Base-by-base conservation (phyloP, 2,113 vertebrate species). In the Anas platyrhynchos region DNA sequence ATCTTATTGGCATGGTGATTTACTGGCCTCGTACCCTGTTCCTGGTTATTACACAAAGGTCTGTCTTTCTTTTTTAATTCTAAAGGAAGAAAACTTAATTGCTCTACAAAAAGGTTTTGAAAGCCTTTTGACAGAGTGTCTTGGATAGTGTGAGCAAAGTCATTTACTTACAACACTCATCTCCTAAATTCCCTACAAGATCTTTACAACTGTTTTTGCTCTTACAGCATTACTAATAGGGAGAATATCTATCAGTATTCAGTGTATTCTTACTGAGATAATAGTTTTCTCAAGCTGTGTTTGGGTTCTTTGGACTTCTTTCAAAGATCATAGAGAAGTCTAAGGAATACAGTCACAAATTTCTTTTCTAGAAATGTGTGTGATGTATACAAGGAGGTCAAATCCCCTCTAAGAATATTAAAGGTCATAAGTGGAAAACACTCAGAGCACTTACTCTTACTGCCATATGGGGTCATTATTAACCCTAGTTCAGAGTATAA, bases 1-100 rank as follows among this genome's bases (percentile, higher is more conserved):
- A 29, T 71, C 58, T 46, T 46, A 20, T 5, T 68, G 52, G 13
- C 11, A 9, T 0, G 0, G 21, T 18, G 4, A 1, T 41, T 14
- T 31, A 34, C n/a, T 32, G 34, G 8, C 52, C 36, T 52, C 36
- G 68, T n/a, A 48, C 11, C 12, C 4, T 44, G 31, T 50, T 31
- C 54, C 55, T 79, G 76, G 31, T 36, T 54, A 7, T 3, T 73
- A 22, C 32, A 43, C 22, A 59, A 44, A 58, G 10, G 8, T 55
- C 50, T 69, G 38, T 56, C 3, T 44, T 11, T 9, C 34, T 38
- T 7, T 23, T 4, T 10, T 48, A 15, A 8, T 55, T 62, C n/a
- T 12, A 13, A 38, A 69, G 48, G 36, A n/a, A 66, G 18, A 58
- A 7, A 65, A 43, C 5, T 63, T 44, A 4, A 36, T 58, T 84